Evolutionary conservation across 2,888 invertebrate genomes (phyloP).

Genomic region (Horisme vitalbata): DNA sequence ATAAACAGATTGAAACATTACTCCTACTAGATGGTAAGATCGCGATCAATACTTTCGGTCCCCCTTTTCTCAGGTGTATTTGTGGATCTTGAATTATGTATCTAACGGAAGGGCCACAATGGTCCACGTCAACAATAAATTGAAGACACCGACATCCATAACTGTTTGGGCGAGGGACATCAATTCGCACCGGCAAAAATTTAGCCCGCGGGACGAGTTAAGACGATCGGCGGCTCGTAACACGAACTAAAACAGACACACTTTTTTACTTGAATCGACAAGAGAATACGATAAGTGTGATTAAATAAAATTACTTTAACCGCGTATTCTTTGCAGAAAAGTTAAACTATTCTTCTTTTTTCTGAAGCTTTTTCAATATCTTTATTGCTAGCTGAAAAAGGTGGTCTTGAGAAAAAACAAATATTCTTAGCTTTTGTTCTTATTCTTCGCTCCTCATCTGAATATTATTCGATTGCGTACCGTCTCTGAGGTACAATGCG

Average conservation of each 20-base stretch:
- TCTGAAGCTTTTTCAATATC: constrained; percentile 4
- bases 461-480: constrained; percentile 61
- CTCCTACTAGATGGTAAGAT: constrained; percentile 4
- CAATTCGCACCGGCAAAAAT: constrained; percentile 42
- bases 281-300: constrained; percentile 17
- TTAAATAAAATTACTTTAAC: constrained; percentile 7
- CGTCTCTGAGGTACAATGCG: constrained; percentile 41
- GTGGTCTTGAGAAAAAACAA: constrained; percentile 34
- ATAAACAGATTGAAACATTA: constrained; percentile 32
- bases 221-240: constrained; percentile 28
- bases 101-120: constrained; percentile 30
- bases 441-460: constrained; percentile 51
- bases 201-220: constrained; percentile 41
- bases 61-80: constrained; percentile 11
- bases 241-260: constrained; percentile 32
- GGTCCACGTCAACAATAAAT: constrained; percentile 44
- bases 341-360: constrained; percentile 1
- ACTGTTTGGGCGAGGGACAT: constrained; percentile 36
- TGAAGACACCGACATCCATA: constrained; percentile 39
- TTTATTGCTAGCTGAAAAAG: constrained; percentile 13
- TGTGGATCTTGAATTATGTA: constrained; percentile 32
- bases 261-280: constrained; percentile 22
- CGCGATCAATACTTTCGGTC: constrained; percentile 1
- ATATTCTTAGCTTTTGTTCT: constrained; percentile 51
- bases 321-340: constrained; percentile 1